A percentile compares a stretch with the other conserved stretches of the same genome.
Evolutionary conservation across 1,140 invertebrate genomes (phyloP).

Genomic region (Drosophila tsacasi): DNA sequence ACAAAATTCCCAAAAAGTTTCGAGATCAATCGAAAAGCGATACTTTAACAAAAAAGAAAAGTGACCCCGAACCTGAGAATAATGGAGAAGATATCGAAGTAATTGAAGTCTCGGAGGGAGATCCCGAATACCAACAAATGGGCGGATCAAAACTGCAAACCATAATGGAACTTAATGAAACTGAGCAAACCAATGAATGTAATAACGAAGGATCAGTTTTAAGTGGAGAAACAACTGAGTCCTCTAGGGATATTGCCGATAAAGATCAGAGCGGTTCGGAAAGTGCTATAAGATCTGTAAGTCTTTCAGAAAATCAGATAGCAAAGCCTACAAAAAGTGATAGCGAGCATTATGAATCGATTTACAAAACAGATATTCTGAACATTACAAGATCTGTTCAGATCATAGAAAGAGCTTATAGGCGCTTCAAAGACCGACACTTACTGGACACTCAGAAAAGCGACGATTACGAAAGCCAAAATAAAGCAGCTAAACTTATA

Average conservation of each 20-base stretch:
- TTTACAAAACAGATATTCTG: conserved; percentile 11
- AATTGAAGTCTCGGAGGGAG: conserved; percentile 20
- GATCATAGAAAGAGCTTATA: conserved; percentile 53
- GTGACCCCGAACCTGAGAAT: not conserved
- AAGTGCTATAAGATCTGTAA: not conserved
- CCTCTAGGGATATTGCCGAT: not conserved
- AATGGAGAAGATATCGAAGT: conserved; percentile 43
- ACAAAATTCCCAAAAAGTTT: conserved; percentile 60
- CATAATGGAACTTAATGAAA: conserved; percentile 67
- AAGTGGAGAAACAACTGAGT: not conserved
- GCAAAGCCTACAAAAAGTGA: not conserved
- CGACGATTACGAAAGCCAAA: not conserved
- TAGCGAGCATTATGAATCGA: not conserved
- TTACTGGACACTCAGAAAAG: not conserved
- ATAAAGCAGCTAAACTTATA: conserved; percentile 19
- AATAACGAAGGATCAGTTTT: not conserved
- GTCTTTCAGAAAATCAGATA: not conserved
- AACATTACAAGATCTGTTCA: conserved; percentile 22
- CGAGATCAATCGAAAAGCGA: conserved; percentile 2
- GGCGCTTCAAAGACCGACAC: conserved; percentile 1
- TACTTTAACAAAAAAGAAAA: not conserved
- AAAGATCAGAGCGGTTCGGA: not conserved
- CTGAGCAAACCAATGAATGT: conserved; percentile 34
- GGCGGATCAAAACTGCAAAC: conserved; percentile 57
- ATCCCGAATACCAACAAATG: conserved; percentile 41